phyloP scores from a whole-genome alignment of 2,797 vertebrate species.

The Acropternis orthonyx region DNA sequence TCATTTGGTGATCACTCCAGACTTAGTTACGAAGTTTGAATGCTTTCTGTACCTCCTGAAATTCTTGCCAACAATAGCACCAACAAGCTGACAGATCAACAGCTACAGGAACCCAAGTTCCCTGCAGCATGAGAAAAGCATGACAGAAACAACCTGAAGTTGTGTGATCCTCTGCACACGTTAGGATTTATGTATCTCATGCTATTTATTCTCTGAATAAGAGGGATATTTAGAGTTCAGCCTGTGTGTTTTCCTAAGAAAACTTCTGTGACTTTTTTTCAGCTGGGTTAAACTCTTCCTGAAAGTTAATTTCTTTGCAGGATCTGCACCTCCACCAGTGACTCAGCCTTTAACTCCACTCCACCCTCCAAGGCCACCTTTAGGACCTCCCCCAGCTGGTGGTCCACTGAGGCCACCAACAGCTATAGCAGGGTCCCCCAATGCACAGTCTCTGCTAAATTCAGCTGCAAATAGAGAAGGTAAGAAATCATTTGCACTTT shows the following conservation, averaged over 20 bases:
- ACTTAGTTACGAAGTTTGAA: background rate
- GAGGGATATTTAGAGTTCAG: background rate
- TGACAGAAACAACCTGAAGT: background rate
- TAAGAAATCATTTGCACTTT: conserved; percentile 50
- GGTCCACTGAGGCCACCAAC: conserved; percentile 73
- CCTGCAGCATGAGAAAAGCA: background rate
- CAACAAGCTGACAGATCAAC: background rate
- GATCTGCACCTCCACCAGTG: conserved; percentile 75
- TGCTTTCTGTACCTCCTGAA: background rate
- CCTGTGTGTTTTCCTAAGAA: background rate
- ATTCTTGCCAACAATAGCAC: background rate
- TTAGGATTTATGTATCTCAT: background rate
- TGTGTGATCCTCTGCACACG: background rate
- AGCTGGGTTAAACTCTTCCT: background rate
- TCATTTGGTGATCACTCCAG: background rate
- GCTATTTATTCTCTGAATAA: background rate
- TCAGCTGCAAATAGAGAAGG: conserved; percentile 77
- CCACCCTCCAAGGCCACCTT: conserved; percentile 77
- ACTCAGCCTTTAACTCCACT: conserved; percentile 77
- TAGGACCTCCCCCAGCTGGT: conserved; percentile 75
- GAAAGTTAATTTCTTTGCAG: conserved; percentile 70
- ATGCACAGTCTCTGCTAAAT: conserved; percentile 60
- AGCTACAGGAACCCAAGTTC: background rate
- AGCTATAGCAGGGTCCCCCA: conserved; percentile 69
- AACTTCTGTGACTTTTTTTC: background rate